Conservation (phyloP, 2,797 vertebrate genomes). For the Macropodus opercularis region DNA sequence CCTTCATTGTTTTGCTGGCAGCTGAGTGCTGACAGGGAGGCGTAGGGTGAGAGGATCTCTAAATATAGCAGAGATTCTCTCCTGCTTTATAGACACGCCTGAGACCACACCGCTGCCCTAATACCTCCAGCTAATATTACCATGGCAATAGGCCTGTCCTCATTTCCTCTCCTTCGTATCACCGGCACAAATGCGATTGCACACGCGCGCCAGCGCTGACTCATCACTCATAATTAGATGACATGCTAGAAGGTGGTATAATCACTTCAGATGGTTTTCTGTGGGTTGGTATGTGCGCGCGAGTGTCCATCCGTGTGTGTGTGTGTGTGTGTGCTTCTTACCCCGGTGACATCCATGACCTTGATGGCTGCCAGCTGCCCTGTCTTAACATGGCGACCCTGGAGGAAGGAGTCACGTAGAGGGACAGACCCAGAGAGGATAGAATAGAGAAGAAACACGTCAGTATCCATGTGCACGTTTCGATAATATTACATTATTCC, state of each 20-base stretch:
- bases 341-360: constrained; percentile 98
- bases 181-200: neutral
- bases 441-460: neutral
- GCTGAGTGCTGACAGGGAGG: constrained; percentile 49
- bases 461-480: neutral
- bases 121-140: constrained; percentile 70
- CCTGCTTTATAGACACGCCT: constrained; percentile 61
- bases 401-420: constrained; percentile 40
- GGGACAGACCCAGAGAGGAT: constrained; percentile 3
- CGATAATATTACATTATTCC: no score
- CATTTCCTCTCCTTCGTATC: constrained; percentile 62
- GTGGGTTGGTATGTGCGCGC: neutral
- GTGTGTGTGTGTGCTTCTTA: constrained; percentile 70
- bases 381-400: constrained; percentile 98
- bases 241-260: constrained; percentile 45
- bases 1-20: constrained; percentile 54
- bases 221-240: constrained; percentile 71
- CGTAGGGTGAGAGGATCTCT: constrained; percentile 53
- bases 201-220: constrained; percentile 32
- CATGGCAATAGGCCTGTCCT: constrained; percentile 72
- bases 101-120: constrained; percentile 65
- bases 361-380: constrained; percentile 98
- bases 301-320: constrained; percentile 6
- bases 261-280: constrained; percentile 59
- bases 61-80: constrained; percentile 74